These are phyloP conservation scores for Pocillopora meandrina DNA, from an alignment of 92 coral and sea anemone genomes.

Conservation along the genomic window DNA sequence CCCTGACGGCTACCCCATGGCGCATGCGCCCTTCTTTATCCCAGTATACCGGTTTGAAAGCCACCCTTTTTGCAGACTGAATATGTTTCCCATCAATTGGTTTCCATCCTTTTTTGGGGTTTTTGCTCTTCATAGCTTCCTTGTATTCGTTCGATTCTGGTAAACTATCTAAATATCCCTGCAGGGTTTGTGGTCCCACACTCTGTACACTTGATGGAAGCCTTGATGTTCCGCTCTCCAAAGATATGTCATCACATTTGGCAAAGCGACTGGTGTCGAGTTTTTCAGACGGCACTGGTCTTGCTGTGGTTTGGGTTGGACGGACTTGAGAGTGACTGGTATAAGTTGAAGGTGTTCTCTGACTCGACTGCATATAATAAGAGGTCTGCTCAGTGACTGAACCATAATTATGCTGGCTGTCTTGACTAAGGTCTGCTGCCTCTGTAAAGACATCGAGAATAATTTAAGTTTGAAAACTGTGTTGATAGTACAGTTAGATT, in stretches of 20 bases:
- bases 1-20: constrained; percentile 95
- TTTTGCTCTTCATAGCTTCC: constrained; percentile 72
- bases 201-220: constrained; percentile 62
- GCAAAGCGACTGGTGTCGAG: constrained; percentile 53
- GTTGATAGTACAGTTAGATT: no score
- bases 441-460: neutral
- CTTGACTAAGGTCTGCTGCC: constrained; percentile 27
- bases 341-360: neutral
- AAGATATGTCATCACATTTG: constrained; percentile 75
- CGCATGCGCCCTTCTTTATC: constrained; percentile 96
- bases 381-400: constrained; percentile 1
- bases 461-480: no score
- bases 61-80: constrained; percentile 75
- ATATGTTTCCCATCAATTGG: constrained; percentile 89
- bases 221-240: constrained; percentile 66
- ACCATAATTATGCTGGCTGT: constrained; percentile 24
- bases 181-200: constrained; percentile 71
- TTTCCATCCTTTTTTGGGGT: constrained; percentile 87
- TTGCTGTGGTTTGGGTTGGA: constrained; percentile 1
- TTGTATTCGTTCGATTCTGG: constrained; percentile 84
- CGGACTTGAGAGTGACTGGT: constrained; percentile 2
- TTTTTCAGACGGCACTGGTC: constrained; percentile 23
- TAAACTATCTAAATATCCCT: constrained; percentile 76
- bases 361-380: neutral
- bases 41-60: constrained; percentile 89